phyloP scores from a whole-genome alignment of 2,797 vertebrate species.

The Capromys pilorides region DNA sequence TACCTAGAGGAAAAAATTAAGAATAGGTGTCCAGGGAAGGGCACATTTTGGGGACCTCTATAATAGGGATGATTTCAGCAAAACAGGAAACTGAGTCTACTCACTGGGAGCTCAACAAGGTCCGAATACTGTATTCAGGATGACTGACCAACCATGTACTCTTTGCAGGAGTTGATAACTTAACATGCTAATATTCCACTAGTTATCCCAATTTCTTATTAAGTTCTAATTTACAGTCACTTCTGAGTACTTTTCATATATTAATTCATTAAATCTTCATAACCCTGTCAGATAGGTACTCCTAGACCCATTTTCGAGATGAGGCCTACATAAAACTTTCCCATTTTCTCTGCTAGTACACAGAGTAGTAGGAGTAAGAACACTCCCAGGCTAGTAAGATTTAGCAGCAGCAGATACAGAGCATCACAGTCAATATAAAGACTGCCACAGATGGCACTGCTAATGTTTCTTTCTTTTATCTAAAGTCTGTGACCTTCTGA shows the following conservation, averaged over 20 bases:
- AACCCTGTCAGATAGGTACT: not conserved
- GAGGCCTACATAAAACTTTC: not conserved
- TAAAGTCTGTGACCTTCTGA: not conserved
- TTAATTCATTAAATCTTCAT: not conserved
- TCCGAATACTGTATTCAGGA: not conserved
- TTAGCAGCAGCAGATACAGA: not conserved
- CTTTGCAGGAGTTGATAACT: not conserved
- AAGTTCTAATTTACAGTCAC: not conserved
- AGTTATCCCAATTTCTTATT: not conserved
- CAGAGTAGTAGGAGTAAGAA: not conserved
- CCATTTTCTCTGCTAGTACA: not conserved
- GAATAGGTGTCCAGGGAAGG: not conserved
- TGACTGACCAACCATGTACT: no score
- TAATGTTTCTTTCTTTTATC: not conserved
- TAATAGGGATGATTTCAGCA: rapidly evolving
- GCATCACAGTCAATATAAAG: not conserved
- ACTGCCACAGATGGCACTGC: not conserved
- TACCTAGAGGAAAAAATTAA: not conserved
- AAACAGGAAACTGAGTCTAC: not conserved
- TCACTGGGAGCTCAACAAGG: not conserved
- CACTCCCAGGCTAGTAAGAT: not conserved
- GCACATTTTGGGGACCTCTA: not conserved
- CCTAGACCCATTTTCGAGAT: not conserved
- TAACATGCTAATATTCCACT: not conserved
- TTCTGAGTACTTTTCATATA: not conserved